Percentiles rank a stretch among this genome's conserved stretches.
Evolutionary conservation across 1,140 invertebrate species (phyloP).

Genomic region (Homarus americanus): DNA sequence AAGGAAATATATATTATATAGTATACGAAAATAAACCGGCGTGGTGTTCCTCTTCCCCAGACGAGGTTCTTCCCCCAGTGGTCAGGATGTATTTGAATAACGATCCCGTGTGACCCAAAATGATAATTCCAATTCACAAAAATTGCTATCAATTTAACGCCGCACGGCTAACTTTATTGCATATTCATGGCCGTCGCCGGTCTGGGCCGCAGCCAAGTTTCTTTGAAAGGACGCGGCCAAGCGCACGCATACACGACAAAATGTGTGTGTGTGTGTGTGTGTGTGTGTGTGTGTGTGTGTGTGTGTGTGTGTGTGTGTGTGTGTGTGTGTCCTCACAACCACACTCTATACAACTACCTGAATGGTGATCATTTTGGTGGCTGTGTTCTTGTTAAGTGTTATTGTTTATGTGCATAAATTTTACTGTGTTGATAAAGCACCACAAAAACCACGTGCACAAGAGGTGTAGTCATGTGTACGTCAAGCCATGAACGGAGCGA

Average conservation of each 20-base stretch:
- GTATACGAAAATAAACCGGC: too few relatives aligned
- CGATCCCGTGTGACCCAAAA: slow-evolving; percentile 46
- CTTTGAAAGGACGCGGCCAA: slow-evolving; percentile 16
- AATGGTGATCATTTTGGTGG: too few relatives aligned
- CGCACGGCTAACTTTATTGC: slow-evolving; percentile 25
- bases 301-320: background rate
- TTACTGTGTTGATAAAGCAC: too few relatives aligned
- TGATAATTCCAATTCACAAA: slow-evolving; percentile 44
- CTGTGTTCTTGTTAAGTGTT: too few relatives aligned
- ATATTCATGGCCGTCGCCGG: slow-evolving; percentile 23
- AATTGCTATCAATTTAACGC: slow-evolving; percentile 47
- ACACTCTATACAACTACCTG: too few relatives aligned
- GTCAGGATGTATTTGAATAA: slow-evolving; percentile 38
- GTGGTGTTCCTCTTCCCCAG: too few relatives aligned
- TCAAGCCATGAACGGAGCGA: too few relatives aligned
- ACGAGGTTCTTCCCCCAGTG: too few relatives aligned
- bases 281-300: background rate
- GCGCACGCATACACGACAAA: background rate
- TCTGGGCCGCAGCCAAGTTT: background rate
- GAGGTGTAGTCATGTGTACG: too few relatives aligned
- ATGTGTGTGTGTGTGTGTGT: background rate
- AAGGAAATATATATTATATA: too few relatives aligned
- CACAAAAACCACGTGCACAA: too few relatives aligned
- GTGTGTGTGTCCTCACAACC: background rate
- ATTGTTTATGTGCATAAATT: too few relatives aligned